Conservation (phyloP, 2,888 invertebrate genomes). For the Fragum whitleyi region DNA sequence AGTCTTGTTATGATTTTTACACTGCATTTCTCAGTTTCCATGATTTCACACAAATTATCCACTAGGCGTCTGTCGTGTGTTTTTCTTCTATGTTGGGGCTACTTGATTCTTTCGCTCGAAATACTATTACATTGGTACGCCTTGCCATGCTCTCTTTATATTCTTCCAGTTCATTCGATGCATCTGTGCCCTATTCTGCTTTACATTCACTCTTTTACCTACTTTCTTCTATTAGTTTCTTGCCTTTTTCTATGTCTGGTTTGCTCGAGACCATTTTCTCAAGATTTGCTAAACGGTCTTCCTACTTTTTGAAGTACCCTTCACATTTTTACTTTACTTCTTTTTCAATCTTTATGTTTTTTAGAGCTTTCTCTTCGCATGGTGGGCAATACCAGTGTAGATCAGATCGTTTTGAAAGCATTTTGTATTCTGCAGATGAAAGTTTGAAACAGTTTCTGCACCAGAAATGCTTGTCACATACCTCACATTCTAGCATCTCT, state of each 20-base stretch:
- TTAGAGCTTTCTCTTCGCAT: no score
- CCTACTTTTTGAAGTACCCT: no score
- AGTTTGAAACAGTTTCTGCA: not conserved
- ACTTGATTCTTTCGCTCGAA: not conserved
- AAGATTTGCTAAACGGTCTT: not conserved
- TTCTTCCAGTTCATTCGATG: constrained; percentile 1
- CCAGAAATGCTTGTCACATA: not conserved
- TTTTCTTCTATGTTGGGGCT: not conserved
- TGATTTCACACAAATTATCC: not conserved
- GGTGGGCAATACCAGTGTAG: no score
- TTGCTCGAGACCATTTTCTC: not conserved
- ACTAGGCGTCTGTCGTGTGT: not conserved
- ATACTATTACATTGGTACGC: not conserved
- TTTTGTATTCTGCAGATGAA: no score
- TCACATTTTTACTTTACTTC: no score
- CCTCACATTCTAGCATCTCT: no score
- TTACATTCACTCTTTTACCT: not conserved
- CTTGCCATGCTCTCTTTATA: constrained; percentile 11
- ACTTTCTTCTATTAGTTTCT: no score
- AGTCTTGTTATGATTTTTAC: constrained; percentile 9
- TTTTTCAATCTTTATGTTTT: no score
- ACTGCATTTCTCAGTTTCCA: not conserved
- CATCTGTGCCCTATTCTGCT: not conserved
- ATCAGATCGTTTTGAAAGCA: no score
- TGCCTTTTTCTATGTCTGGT: no score